Conservation (phyloP, 2,113 vertebrate species). For the Riparia riparia region DNA sequence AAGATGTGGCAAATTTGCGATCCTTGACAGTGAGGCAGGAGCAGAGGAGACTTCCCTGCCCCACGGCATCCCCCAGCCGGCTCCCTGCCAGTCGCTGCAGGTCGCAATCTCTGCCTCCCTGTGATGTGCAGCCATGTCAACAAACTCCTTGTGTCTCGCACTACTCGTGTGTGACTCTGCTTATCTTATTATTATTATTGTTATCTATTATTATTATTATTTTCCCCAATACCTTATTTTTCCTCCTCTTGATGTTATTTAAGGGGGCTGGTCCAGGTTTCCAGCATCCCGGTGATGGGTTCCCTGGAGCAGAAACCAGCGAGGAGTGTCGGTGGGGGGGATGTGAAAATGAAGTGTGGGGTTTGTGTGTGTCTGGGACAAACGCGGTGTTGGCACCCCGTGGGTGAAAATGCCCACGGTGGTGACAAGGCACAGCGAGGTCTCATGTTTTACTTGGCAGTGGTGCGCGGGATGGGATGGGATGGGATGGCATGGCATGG, state of each 20-base stretch:
- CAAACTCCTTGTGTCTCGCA: background rate
- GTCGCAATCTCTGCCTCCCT: background rate
- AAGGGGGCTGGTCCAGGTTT: background rate
- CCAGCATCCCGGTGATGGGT: background rate
- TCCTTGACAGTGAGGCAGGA: conserved; percentile 27
- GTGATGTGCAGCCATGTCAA: conserved; percentile 39
- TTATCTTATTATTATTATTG: background rate
- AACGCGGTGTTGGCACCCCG: background rate
- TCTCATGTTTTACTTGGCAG: background rate
- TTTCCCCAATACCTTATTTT: background rate
- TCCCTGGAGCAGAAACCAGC: background rate
- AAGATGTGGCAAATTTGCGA: conserved; percentile 43
- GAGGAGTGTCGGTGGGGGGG: background rate
- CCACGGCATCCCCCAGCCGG: background rate
- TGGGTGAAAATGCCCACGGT: background rate
- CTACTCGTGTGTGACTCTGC: background rate
- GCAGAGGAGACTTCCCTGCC: background rate
- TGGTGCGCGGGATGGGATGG: accelerated
- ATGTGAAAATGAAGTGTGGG: background rate
- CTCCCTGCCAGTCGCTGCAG: background rate
- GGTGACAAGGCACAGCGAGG: background rate
- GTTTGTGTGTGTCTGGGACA: background rate
- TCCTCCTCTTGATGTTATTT: background rate
- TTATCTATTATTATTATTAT: background rate
- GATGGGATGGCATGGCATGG: too few relatives aligned